Conservation (phyloP, 2,888 invertebrate genomes). For the Sinotaia quadrata region DNA sequence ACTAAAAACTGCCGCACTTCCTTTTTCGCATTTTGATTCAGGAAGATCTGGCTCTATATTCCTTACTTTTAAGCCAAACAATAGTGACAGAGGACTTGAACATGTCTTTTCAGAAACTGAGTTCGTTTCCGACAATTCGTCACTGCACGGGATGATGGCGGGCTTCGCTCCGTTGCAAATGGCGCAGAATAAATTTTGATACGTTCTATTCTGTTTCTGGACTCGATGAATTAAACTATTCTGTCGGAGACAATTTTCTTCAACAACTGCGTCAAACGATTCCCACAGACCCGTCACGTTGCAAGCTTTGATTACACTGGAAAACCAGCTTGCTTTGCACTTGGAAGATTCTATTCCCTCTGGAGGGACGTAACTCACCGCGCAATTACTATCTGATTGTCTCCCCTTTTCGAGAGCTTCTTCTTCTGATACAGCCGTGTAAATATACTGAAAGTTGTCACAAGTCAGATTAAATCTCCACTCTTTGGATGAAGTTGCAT, state of each 20-base stretch:
- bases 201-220: not conserved
- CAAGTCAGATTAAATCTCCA: not conserved
- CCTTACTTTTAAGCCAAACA: no score
- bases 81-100: no score
- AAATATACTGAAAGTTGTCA: not conserved
- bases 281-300: conserved; percentile 5
- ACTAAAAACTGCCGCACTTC: no score
- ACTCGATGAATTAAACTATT: not conserved
- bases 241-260: not conserved
- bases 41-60: no score
- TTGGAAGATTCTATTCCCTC: not conserved
- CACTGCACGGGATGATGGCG: no score
- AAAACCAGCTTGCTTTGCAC: not conserved
- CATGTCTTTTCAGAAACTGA: no score
- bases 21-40: no score
- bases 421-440: not conserved
- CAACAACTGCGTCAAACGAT: not conserved
- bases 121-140: no score
- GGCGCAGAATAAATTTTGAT: not conserved
- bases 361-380: not conserved
- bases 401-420: not conserved
- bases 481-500: not conserved
- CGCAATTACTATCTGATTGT: not conserved
- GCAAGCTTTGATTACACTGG: not conserved
- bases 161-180: not conserved